Conservation (phyloP, 2,888 invertebrate genomes). For the Agonum fuliginosum region DNA sequence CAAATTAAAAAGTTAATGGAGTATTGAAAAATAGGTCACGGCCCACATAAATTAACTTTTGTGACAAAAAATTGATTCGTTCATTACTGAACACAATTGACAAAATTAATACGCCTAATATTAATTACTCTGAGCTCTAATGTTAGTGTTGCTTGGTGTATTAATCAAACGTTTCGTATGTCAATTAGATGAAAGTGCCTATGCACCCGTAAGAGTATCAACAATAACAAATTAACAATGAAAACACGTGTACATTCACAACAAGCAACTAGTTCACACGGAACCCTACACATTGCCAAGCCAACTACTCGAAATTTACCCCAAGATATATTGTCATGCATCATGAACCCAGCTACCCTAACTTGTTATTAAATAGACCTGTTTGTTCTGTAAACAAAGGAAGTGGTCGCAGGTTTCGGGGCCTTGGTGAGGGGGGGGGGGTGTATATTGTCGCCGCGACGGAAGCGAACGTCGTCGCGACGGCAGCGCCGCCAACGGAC, state of each 20-base stretch:
- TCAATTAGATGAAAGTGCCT: neutral
- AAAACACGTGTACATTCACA: slow-evolving; percentile 19
- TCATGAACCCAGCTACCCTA: slow-evolving; percentile 47
- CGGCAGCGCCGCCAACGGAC: slow-evolving; percentile 6
- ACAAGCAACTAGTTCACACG: slow-evolving; percentile 23
- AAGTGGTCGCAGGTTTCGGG: slow-evolving; percentile 37
- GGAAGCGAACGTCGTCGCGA: slow-evolving; percentile 14
- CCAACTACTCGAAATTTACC: slow-evolving; percentile 29
- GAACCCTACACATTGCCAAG: neutral
- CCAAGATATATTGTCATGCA: slow-evolving; percentile 46
- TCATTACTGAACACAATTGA: too few relatives aligned
- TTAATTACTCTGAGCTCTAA: too few relatives aligned
- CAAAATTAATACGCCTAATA: too few relatives aligned
- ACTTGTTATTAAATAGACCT: slow-evolving; percentile 55
- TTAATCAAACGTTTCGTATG: neutral
- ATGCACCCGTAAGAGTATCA: slow-evolving; percentile 3
- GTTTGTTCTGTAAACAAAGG: slow-evolving; percentile 55
- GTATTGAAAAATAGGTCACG: too few relatives aligned
- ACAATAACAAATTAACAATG: slow-evolving; percentile 45
- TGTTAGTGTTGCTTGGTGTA: neutral
- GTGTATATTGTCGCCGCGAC: slow-evolving; percentile 13
- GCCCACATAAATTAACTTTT: too few relatives aligned
- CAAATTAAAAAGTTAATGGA: too few relatives aligned
- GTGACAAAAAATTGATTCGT: too few relatives aligned
- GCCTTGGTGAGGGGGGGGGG: neutral